Evolutionary conservation across 1,140 invertebrate species (phyloP).

Genomic region (Anthonomus grandis): DNA sequence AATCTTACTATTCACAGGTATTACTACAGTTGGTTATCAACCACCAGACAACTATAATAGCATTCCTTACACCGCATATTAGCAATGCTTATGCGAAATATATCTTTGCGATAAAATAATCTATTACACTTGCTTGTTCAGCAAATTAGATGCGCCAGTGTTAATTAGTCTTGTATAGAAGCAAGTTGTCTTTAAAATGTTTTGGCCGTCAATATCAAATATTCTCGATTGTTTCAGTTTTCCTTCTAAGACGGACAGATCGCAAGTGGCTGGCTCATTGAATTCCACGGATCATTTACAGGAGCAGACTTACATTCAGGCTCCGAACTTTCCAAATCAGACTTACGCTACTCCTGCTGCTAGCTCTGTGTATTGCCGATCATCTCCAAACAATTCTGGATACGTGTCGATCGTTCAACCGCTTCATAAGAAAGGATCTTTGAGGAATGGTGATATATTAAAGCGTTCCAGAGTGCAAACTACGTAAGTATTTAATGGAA

Average conservation of each 20-base stretch:
- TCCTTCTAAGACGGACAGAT: slow-evolving; percentile 57
- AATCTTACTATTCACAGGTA: no score
- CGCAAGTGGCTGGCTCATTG: slow-evolving; percentile 44
- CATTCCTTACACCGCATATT: not conserved
- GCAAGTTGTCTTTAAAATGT: slow-evolving; percentile 12
- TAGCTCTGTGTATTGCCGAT: slow-evolving; percentile 49
- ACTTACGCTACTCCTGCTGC: slow-evolving; percentile 51
- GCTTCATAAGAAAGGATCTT: slow-evolving; percentile 63
- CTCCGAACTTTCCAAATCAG: slow-evolving; percentile 54
- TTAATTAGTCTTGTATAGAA: slow-evolving; percentile 1
- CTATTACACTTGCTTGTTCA: not conserved
- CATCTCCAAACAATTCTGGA: slow-evolving; percentile 51
- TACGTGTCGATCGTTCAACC: slow-evolving; percentile 52
- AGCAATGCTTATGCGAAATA: slow-evolving; percentile 7
- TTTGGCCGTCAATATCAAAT: slow-evolving; percentile 18
- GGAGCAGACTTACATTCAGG: slow-evolving; percentile 48
- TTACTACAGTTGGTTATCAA: no score
- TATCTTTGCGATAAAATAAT: no score
- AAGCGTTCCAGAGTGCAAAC: slow-evolving; percentile 65
- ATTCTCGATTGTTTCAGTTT: slow-evolving; percentile 50
- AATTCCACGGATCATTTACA: slow-evolving; percentile 41
- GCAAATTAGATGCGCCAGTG: not conserved
- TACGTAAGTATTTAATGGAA: slow-evolving; percentile 54
- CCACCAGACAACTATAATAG: slow-evolving; percentile 1
- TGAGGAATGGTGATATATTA: slow-evolving; percentile 66